Evolutionary conservation across 2,797 vertebrate species (phyloP), one percentile per base, ranked within the genome.

Genomic region (Schizopygopsis malacanthus): DNA sequence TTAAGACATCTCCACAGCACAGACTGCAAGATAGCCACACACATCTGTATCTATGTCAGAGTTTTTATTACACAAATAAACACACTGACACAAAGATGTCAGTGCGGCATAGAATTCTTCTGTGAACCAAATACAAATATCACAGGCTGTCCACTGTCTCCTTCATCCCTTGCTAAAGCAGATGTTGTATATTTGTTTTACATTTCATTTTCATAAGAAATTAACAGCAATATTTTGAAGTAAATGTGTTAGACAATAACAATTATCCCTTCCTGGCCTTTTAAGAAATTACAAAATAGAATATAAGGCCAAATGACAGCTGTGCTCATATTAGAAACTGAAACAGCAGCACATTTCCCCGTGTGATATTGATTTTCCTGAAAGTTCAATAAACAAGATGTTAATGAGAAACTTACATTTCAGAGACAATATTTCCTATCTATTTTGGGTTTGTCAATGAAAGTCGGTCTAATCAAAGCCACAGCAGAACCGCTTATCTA

Each of bases 41-140:
- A 20, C 45, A 50, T 84, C 33, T 84, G 59, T 67, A 54, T 83
- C 37, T 6, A 12, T 84, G 20, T 47, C 70, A 63, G 39, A 61
- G 41, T 63, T 75, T 47, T 77, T 63, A 84, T 77, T 63, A 65
- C 41, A 65, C 15, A 63, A 59, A 47, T 76, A 76, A 76, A 83
- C 56, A 69, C 12, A 37, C 28, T 39, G 82, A 83, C 82, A 73
- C 54, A 54, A 73, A 50, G 43, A 65, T 71, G 28, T 39, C 28
- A 81, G 39, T 22, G 18, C 4, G 22, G 70, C n/a, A 61, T 20
- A 83, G 15, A 78, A 43, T 28, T 20, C 11, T 54, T n/a, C n/a
- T 47, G 25, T 59, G 54, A 39, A 41, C 12, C 2, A 56, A 82
- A 10, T 41, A 54, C 18, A 84, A 69, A 78, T 41, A 77, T 20